Evolutionary conservation across 1,140 invertebrate species (phyloP), one percentile per base, ranked within the genome.

Genomic region (Caenorhabditis latens): DNA sequence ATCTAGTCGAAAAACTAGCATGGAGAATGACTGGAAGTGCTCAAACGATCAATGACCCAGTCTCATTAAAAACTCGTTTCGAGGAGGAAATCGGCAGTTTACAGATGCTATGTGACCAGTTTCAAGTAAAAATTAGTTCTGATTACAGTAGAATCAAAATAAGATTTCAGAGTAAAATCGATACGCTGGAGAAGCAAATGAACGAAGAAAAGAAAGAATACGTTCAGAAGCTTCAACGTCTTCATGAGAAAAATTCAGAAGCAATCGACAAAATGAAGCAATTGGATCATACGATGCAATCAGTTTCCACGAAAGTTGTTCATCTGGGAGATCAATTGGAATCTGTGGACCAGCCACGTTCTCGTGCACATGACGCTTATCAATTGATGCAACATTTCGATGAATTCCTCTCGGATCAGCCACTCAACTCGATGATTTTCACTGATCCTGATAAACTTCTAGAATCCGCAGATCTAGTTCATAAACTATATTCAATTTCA

Each of bases 401-500:
- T 16, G 97, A 98, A 92, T 99, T 99, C 93, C 93, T 99, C 2
- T 95, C 95, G 71, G 95, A 96, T 87, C 96, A 96, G 24, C 95
- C 96, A 32, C 94, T 97, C 2, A 95, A 95, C 13, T 96, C 96
- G 90, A 95, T 96, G 82, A 94, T 98, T 42, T 97, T 98, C 90
- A 96, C 95, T 88, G 96, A 98, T 94, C 95, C 96, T 88, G 95
- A 94, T 86, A 95, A 95, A 93, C 96, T 99, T 55, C 96, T 96
- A 93, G 96, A 98, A 94, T 97, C 97, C 57, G 98, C 98, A n/a
- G 97, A 99, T 94, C 95, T 99, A 4, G 99, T 99, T 90, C 97
- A 99, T 93, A 99, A 99, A 92, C 93, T 99, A 7, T 95, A 98
- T 92, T 95, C 97, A 9, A 98, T 99, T 90, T 95, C 97, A 3